Evolutionary conservation across 2,888 invertebrate genomes (phyloP).

Genomic region (Thelaira solivaga): DNA sequence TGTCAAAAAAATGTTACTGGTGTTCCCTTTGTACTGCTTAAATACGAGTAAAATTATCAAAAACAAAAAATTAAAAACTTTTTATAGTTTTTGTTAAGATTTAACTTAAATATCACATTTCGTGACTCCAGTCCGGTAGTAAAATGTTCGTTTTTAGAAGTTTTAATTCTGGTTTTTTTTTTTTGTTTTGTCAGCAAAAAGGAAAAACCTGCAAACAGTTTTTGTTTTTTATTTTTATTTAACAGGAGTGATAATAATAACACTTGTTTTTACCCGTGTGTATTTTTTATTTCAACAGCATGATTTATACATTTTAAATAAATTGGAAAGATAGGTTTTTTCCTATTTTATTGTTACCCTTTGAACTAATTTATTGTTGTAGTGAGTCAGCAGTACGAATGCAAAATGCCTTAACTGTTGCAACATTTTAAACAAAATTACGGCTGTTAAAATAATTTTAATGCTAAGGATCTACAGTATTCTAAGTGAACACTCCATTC

Average conservation of each 20-base stretch:
- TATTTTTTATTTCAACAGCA: slow-evolving; percentile 44
- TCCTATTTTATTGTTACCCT: slow-evolving; percentile 31
- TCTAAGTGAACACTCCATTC: too few species aligned
- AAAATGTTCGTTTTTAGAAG: slow-evolving; percentile 54
- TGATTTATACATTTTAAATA: slow-evolving; percentile 57
- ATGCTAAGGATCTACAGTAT: too few species aligned
- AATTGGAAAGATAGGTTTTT: background rate
- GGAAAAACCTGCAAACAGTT: slow-evolving; percentile 18
- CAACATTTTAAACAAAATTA: background rate
- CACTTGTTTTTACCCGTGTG: slow-evolving; percentile 45
- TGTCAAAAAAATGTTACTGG: slow-evolving; percentile 12
- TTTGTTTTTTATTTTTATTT: slow-evolving; percentile 23
- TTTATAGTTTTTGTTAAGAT: slow-evolving; percentile 44
- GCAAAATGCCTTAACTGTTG: background rate
- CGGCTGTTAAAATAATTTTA: too few species aligned
- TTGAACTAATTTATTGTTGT: slow-evolving; percentile 8
- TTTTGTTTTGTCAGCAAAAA: background rate
- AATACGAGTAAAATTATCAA: slow-evolving; percentile 8
- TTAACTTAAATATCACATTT: slow-evolving; percentile 59
- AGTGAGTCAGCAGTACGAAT: background rate
- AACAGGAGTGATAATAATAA: slow-evolving; percentile 57
- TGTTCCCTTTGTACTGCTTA: slow-evolving; percentile 20
- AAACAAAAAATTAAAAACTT: slow-evolving; percentile 31
- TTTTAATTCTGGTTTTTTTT: slow-evolving; percentile 14
- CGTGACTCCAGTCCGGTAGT: slow-evolving; percentile 60